phyloP scores from a whole-genome alignment of 2,888 invertebrate genomes.

The Alcis repandata region DNA sequence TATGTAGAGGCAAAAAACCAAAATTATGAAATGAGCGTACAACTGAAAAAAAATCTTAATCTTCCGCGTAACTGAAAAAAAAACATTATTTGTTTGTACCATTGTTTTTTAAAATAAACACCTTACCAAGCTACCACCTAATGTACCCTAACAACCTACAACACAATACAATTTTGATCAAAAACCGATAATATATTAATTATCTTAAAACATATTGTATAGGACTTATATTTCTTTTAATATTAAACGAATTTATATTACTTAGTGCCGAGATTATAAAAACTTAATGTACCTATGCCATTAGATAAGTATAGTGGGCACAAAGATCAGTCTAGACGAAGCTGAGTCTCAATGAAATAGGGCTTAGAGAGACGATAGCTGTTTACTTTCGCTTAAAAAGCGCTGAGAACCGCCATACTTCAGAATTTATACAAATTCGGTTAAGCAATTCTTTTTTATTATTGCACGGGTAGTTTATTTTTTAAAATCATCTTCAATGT shows the following conservation, averaged over 20 bases:
- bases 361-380: slow-evolving; percentile 22
- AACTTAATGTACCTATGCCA: not conserved
- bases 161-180: too few relatives aligned
- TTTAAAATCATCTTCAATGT: too few relatives aligned
- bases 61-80: not conserved
- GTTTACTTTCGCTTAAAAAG: slow-evolving; percentile 23
- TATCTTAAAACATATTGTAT: too few relatives aligned
- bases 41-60: not conserved
- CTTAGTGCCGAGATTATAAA: not conserved
- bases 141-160: too few relatives aligned
- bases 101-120: too few relatives aligned
- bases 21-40: not conserved
- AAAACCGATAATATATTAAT: too few relatives aligned
- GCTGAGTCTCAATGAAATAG: slow-evolving; percentile 26
- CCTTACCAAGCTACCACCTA: too few relatives aligned
- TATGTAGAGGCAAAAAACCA: not conserved
- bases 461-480: too few relatives aligned
- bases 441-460: slow-evolving; percentile 1
- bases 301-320: slow-evolving; percentile 10
- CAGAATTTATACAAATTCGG: slow-evolving; percentile 3
- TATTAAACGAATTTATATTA: too few relatives aligned
- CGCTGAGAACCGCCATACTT: not conserved
- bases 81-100: too few relatives aligned
- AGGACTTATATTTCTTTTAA: too few relatives aligned
- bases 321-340: slow-evolving; percentile 29